phyloP scores from a whole-genome alignment of 2,113 vertebrate genomes.

The Thomomys bottae region DNA sequence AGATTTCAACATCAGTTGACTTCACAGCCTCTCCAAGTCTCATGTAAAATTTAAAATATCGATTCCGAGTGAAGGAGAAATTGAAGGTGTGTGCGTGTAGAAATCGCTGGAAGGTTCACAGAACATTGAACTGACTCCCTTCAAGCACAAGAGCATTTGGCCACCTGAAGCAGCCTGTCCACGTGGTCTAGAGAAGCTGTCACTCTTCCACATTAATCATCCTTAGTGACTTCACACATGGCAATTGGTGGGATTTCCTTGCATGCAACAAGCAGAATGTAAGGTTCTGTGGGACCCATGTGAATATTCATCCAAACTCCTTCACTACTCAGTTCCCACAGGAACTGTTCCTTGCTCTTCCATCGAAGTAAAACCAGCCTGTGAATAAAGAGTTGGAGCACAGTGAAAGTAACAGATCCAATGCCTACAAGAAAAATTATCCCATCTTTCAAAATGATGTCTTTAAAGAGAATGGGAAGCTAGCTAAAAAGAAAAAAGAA shows the following conservation, averaged over 20 bases:
- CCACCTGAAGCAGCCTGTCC: not conserved
- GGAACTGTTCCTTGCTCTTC: not conserved
- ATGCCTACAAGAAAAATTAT: not conserved
- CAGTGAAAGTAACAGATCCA: not conserved
- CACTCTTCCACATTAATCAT: not conserved
- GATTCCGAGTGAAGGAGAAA: not conserved
- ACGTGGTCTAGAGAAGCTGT: not conserved
- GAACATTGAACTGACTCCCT: not conserved
- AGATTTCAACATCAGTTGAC: conserved; percentile 12
- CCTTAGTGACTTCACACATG: not conserved
- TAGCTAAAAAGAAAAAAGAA: not conserved
- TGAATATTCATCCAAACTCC: not conserved
- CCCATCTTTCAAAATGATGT: not conserved
- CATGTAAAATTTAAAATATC: conserved; percentile 32
- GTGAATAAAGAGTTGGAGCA: not conserved
- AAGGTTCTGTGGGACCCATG: not conserved
- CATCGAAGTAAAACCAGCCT: not conserved
- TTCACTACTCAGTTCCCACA: not conserved
- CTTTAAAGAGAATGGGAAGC: not conserved
- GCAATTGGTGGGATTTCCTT: not conserved
- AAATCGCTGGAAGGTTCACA: conserved; percentile 7
- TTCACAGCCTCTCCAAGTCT: not conserved
- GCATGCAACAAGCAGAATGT: not conserved
- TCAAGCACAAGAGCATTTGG: accelerated
- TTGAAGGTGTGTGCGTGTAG: not conserved